phyloP scores from a whole-genome alignment of 2,888 invertebrate genomes.

The Apotomis betuletana region DNA sequence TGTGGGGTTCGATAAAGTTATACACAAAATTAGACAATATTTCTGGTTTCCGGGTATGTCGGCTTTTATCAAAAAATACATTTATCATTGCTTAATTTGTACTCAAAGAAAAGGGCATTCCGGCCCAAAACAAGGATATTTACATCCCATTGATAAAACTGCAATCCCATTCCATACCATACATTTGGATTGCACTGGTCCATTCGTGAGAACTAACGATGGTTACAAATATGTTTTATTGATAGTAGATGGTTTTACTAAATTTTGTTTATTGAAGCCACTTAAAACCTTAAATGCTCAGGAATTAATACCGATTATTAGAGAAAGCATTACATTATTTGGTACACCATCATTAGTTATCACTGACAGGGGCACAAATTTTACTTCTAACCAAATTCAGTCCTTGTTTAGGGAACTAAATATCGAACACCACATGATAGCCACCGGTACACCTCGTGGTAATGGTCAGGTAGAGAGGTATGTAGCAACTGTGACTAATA shows the following conservation, averaged over 20 bases:
- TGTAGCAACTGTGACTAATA: slow-evolving; percentile 52
- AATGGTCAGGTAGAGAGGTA: slow-evolving; percentile 49
- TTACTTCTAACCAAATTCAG: not conserved
- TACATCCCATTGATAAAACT: too few relatives aligned
- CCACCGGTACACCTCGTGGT: not conserved
- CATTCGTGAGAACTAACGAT: too few relatives aligned
- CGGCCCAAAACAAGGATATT: too few relatives aligned
- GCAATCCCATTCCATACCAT: too few relatives aligned
- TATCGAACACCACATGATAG: not conserved
- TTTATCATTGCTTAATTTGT: too few relatives aligned
- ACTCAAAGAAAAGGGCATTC: too few relatives aligned
- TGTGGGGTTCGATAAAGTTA: slow-evolving; percentile 54
- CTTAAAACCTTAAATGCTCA: slow-evolving; percentile 40
- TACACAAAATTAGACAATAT: slow-evolving; percentile 48
- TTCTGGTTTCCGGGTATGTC: slow-evolving; percentile 65
- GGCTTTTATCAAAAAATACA: slow-evolving; percentile 53
- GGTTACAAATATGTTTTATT: too few relatives aligned
- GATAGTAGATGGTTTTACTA: slow-evolving; percentile 43
- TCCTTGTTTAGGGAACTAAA: not conserved
- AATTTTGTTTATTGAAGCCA: slow-evolving; percentile 54
- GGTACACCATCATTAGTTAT: slow-evolving; percentile 2
- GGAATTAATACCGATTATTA: not conserved
- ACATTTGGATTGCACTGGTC: too few relatives aligned
- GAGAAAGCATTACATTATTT: slow-evolving; percentile 4
- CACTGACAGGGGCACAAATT: slow-evolving; percentile 7